Evolutionary conservation across 2,888 invertebrate genomes (phyloP), one percentile per base, ranked within the genome.

Genomic region (Melanotus villosus): DNA sequence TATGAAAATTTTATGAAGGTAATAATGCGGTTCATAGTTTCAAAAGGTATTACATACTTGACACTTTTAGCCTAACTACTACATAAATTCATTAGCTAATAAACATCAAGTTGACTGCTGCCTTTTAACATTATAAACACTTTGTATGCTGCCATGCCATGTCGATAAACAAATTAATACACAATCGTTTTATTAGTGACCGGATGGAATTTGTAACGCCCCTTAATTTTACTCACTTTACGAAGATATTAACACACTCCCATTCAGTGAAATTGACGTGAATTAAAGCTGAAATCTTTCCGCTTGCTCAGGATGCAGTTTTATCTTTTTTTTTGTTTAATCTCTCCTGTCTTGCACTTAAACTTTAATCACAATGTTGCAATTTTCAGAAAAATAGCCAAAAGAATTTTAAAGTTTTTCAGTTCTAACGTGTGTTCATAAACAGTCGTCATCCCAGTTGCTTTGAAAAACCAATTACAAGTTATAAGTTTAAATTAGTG

Each of bases 31-130:
- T 4, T 1, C 1, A 12, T 5, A 23, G 10, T 43, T 47, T 23
- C 23, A 12, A 47, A 47, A 21, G 19, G 23, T 23, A 26, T 1
- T 23, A 19, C 45, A 10, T 45, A 19, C 45, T 45, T 47, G 47
- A 19, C 47, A 47, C 47, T 2, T 47, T 23, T 47, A 47, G 47
- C 21, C 26, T 47, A 47, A 18, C 23, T 12, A 21, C 10, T 10
- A 23, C 26, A 47, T 26, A 12, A 52, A 32, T 52, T 52, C 32
- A 52, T 52, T 52, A 52, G 32, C 26, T 18, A 52, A 52, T 52
- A 52, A 52, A 47, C 12, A n/a, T 23, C 47, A 2, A 23, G 12
- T 12, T 9, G 32, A 9, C 32, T 30, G 52, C 14, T 32, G 16
- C 30, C 9, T 12, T n/a, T n/a, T 18, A 52, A 32, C 32, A 52